Evolutionary conservation across 2,888 invertebrate genomes (phyloP), one percentile per base, ranked within the genome.

Genomic region (Perizoma flavofasciatum): DNA sequence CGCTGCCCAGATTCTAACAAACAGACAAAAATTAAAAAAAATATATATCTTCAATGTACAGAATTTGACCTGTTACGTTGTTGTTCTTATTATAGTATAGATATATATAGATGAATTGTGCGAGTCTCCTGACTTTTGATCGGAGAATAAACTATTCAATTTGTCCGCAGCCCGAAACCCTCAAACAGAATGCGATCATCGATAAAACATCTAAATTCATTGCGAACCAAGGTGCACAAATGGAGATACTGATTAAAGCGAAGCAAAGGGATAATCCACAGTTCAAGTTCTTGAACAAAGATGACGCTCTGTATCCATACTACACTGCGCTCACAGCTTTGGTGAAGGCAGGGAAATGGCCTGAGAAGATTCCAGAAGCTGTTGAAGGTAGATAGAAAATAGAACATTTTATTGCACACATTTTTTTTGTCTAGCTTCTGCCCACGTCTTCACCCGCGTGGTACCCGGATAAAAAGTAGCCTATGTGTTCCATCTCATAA

Each of bases 161-260:
- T 46, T 6, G 48, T 11, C 11, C 81, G 44, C 86, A 98, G 97
- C 98, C 98, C 0, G 95, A 95, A 67, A 96, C 96, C 5, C 93
- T 95, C 75, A 98, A 98, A 83, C 95, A 96, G 74, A 97, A 98
- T 83, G 96, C 97, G 9, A 97, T 99, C 65, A 98, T 99, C 74
- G 98, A 98, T 79, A 98, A 98, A 88, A 99, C 98, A 0, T 97
- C 97, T 0, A 92, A 95, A 71, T 98, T 98, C 86, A 97, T 98
- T 71, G 95, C 95, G 71, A 94, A 95, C 50, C 98, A 99, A 81
- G 99, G 99, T 0, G 94, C 96, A 6, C 99, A 99, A 89, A 99
- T 99, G 99, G 99, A 99, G 92, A 98, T 99, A 70, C 93, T 99
- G 8, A 96, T 99, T 70, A 99, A 99, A 88, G 97, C 99, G 4